A percentile compares a stretch with the other conserved stretches of the same genome.
phyloP scores from a whole-genome alignment of 2,113 vertebrate genomes.

The Mirza zaza region DNA sequence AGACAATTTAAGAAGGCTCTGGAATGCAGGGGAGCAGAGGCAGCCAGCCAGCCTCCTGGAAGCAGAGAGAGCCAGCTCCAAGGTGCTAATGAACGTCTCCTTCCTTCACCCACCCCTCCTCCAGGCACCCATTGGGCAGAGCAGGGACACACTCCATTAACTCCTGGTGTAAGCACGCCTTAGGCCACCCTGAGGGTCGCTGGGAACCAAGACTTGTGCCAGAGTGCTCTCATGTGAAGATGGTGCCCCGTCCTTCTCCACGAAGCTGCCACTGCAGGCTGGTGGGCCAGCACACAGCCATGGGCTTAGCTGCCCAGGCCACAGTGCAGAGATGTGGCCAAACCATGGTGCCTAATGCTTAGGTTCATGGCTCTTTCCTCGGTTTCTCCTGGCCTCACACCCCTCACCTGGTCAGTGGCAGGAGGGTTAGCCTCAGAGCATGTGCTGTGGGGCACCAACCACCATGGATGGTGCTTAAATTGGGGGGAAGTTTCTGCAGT shows the following conservation, averaged over 20 bases:
- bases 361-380: background rate
- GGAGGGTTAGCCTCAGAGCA: background rate
- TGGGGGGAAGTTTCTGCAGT: background rate
- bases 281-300: background rate
- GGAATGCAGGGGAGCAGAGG: background rate
- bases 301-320: background rate
- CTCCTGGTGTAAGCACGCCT: background rate
- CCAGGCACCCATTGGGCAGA: background rate
- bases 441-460: too few species aligned
- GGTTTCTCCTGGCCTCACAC: background rate
- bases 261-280: background rate
- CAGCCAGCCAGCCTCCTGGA: background rate
- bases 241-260: background rate
- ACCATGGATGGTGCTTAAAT: background rate
- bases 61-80: background rate
- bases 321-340: background rate
- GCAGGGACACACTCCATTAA: background rate
- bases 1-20: slow-evolving; percentile 4
- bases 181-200: too few species aligned
- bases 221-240: background rate
- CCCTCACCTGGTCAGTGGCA: background rate
- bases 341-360: background rate
- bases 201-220: background rate
- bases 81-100: too few species aligned
- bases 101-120: background rate